A percentile compares a stretch with the other conserved stretches of the same genome.
Conservation (phyloP, 37 sponge, comb jelly and placozoan genomes). For the Oopsacas minuta region DNA sequence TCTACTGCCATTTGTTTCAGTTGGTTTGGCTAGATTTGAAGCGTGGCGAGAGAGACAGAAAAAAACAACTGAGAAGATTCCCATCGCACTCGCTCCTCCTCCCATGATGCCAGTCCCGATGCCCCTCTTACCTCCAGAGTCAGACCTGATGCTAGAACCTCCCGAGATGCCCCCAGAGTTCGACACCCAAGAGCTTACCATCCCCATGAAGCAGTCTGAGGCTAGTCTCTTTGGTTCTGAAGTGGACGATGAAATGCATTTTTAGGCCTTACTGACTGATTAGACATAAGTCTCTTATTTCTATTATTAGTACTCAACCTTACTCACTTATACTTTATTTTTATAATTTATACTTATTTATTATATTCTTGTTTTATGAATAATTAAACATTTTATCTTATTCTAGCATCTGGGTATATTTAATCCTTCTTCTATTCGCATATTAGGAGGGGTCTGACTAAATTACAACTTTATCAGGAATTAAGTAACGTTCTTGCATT, state of each 20-base stretch:
- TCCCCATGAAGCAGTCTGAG: conserved; percentile 8
- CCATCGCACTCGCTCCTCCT: conserved; percentile 8
- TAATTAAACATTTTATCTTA: not conserved
- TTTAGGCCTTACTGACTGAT: not conserved
- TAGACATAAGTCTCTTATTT: not conserved
- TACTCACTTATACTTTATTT: not conserved
- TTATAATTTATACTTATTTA: not conserved
- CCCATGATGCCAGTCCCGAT: not conserved
- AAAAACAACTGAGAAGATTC: conserved; percentile 8
- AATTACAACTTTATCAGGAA: too few species aligned
- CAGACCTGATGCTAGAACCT: not conserved
- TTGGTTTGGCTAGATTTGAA: not conserved
- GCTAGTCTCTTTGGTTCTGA: not conserved
- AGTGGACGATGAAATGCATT: conserved; percentile 1
- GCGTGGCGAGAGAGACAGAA: conserved; percentile 5
- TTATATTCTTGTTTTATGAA: not conserved
- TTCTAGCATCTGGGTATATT: too few species aligned
- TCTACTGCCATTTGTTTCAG: not conserved
- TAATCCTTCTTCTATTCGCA: too few species aligned
- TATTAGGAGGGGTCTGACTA: too few species aligned
- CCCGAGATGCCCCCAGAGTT: not conserved
- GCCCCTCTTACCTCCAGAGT: not conserved
- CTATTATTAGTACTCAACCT: not conserved
- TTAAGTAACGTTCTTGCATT: too few species aligned
- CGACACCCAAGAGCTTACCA: conserved; percentile 15